phyloP scores from a whole-genome alignment of 1,140 invertebrate species.

The Solenopsis invicta region DNA sequence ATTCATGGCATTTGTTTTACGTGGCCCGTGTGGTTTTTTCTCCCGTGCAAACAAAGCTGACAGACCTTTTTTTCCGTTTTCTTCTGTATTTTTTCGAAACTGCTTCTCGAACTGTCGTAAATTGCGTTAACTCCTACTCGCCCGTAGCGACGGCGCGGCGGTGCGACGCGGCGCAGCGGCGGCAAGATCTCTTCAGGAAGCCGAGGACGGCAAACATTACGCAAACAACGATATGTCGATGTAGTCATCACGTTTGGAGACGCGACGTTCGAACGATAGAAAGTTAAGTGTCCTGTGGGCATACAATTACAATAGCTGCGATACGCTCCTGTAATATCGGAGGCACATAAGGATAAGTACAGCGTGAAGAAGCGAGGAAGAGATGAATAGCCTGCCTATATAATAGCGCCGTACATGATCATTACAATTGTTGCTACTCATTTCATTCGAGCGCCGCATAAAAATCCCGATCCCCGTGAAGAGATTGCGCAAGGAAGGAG shows the following conservation, averaged over 20 bases:
- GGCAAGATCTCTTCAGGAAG: conserved; percentile 57
- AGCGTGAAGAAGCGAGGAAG: conserved; percentile 19
- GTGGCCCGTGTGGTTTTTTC: conserved; percentile 14
- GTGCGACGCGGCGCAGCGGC: too few species aligned
- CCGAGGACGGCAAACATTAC: conserved; percentile 59
- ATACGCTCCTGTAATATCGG: conserved; percentile 53
- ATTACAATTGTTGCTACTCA: conserved; percentile 58
- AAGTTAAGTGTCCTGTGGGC: conserved; percentile 58
- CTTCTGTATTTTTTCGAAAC: not conserved
- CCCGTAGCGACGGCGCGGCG: not conserved
- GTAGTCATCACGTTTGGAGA: conserved; percentile 59
- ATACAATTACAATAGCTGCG: conserved; percentile 58
- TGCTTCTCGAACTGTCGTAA: conserved; percentile 50
- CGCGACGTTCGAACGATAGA: conserved; percentile 56
- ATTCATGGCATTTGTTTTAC: conserved; percentile 47
- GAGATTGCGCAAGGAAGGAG: conserved; percentile 28
- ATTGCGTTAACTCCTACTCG: conserved; percentile 53
- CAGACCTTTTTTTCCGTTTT: not conserved
- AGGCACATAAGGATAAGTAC: not conserved
- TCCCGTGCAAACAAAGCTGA: conserved; percentile 32
- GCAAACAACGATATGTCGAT: conserved; percentile 60
- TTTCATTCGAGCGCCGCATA: conserved; percentile 35
- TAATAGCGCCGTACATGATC: not conserved
- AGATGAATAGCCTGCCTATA: conserved; percentile 29
- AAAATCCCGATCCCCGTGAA: conserved; percentile 15